Percentiles rank a stretch among this genome's conserved stretches.
These are phyloP conservation scores for Augochlorella aurata DNA, from an alignment of 2,888 invertebrate genomes.

Conservation along the genomic window DNA sequence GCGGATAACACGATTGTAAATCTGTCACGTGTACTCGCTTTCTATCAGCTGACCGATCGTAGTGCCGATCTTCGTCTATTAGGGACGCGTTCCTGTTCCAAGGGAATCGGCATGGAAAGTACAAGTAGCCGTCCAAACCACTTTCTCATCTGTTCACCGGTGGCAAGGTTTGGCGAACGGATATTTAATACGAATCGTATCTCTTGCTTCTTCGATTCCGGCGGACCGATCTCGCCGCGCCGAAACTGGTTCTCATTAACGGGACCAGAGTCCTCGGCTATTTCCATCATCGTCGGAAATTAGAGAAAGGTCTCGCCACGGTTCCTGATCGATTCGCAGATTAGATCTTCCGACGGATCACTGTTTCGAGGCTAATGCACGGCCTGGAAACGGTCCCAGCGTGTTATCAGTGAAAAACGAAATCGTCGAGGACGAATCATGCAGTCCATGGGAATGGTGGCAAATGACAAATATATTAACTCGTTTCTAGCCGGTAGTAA, in stretches of 20 bases:
- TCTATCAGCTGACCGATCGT: constrained; percentile 38
- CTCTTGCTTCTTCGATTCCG: background rate
- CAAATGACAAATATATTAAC: constrained; percentile 4
- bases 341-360: constrained; percentile 18
- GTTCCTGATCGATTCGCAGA: constrained; percentile 21
- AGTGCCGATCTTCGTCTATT: constrained; percentile 24
- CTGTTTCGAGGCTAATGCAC: constrained; percentile 39
- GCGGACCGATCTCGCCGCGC: background rate
- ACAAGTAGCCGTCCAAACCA: constrained; percentile 43
- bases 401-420: constrained; percentile 10
- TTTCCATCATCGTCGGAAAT: constrained; percentile 25
- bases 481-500: background rate
- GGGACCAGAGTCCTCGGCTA: background rate
- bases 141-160: constrained; percentile 23
- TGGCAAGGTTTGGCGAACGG: constrained; percentile 26
- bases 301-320: constrained; percentile 41
- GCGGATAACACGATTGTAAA: constrained; percentile 21
- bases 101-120: constrained; percentile 38
- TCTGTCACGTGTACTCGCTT: constrained; percentile 32
- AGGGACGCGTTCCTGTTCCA: constrained; percentile 33
- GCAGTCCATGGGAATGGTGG: background rate
- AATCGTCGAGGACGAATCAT: background rate
- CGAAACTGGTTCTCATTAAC: constrained; percentile 35
- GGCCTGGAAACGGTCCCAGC: constrained; percentile 16
- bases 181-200: constrained; percentile 12